Evolutionary conservation across 2,113 vertebrate species (phyloP).

Genomic region (Atlantisia rogersi): DNA sequence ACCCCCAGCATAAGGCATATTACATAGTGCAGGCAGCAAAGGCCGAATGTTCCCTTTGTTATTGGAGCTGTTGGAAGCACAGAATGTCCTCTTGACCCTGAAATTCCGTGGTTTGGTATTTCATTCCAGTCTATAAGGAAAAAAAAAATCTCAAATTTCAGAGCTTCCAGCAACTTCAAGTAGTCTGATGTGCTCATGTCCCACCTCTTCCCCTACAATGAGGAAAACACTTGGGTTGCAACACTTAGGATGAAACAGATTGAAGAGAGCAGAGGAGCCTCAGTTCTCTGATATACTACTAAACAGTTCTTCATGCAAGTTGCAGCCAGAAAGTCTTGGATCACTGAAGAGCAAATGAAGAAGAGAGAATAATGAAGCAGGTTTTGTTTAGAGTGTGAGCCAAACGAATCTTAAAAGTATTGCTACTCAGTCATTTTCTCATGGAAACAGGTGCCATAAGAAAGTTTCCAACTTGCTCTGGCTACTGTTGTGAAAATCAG

Average conservation of each 20-base stretch:
- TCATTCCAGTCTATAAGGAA: background rate
- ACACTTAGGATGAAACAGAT: background rate
- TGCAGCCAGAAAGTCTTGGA: background rate
- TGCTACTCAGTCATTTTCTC: background rate
- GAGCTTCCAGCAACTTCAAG: background rate
- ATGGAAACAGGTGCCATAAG: background rate
- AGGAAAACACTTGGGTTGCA: background rate
- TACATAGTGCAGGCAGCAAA: background rate
- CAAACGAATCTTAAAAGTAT: background rate
- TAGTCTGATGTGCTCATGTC: background rate
- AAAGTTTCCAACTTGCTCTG: background rate
- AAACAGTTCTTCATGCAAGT: background rate
- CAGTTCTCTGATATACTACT: background rate
- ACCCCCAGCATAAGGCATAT: background rate
- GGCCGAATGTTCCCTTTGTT: background rate
- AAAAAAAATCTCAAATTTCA: background rate
- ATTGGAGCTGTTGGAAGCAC: background rate
- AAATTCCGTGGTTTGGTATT: background rate
- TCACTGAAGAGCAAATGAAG: background rate
- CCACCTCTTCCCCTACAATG: background rate
- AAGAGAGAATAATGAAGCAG: background rate
- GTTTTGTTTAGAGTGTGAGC: background rate
- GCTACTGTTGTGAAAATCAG: background rate
- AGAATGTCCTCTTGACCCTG: background rate
- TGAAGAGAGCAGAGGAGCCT: background rate